Percentiles rank a stretch among this genome's conserved stretches.
These are phyloP conservation scores for Phalacrocorax brasilianus DNA, from an alignment of 2,113 vertebrate species.

Conservation along the genomic window DNA sequence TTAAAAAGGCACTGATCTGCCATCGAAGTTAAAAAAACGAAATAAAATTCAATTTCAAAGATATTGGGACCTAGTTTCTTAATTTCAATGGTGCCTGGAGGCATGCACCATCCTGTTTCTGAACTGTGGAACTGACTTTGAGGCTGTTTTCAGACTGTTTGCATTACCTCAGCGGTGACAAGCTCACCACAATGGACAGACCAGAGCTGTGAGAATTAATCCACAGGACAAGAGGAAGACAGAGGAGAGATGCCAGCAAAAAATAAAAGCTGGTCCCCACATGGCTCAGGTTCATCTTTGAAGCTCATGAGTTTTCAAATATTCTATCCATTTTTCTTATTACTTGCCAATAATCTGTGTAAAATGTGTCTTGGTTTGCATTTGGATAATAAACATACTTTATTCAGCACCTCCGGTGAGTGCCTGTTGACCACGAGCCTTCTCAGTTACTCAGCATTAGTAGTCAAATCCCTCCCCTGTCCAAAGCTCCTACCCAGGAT, in stretches of 20 bases:
- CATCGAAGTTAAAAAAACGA: background rate
- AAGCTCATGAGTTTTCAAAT: slow-evolving; percentile 15
- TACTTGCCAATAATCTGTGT: background rate
- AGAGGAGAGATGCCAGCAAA: background rate
- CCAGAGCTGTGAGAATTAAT: background rate
- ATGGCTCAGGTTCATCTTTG: slow-evolving; percentile 3
- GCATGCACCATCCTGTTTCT: background rate
- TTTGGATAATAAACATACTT: background rate
- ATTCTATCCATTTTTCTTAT: background rate
- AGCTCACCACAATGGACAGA: background rate
- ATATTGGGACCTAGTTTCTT: background rate
- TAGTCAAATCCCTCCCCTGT: background rate
- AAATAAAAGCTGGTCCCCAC: background rate
- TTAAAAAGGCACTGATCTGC: background rate
- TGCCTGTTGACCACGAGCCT: background rate
- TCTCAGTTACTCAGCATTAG: background rate
- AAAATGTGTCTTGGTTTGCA: background rate
- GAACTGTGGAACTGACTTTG: background rate
- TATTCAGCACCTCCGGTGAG: background rate
- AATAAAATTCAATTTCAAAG: background rate
- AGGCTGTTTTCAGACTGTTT: background rate
- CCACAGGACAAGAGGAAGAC: background rate
- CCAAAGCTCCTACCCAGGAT: slow-evolving; percentile 82
- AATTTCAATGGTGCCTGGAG: background rate
- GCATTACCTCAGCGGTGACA: background rate